Percentiles rank a stretch among this genome's conserved stretches.
Evolutionary conservation across 2,113 vertebrate genomes (phyloP).

Genomic region (Glaucomys volans): DNA sequence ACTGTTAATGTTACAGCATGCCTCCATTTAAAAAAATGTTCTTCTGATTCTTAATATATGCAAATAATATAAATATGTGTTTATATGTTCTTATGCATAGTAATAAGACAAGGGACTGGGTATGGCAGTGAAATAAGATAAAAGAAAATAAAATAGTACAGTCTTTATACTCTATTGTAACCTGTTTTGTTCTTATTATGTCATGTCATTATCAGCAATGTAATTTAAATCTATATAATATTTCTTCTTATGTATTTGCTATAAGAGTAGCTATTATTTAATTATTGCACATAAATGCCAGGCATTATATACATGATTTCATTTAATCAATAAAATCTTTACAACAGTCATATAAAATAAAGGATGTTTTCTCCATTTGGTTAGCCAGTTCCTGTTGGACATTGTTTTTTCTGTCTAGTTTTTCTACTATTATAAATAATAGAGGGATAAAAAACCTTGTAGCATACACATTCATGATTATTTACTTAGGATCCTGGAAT

Average conservation of each 20-base stretch:
- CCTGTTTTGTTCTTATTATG: constrained; percentile 17
- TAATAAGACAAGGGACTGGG: no score
- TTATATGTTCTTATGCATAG: not conserved
- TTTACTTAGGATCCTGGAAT: not conserved
- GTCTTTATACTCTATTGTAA: not conserved
- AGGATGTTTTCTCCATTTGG: not conserved
- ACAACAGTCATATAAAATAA: not conserved
- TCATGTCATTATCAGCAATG: not conserved
- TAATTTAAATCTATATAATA: not conserved
- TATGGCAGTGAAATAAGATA: no score
- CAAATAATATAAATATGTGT: not conserved
- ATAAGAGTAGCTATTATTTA: not conserved
- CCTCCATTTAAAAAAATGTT: no score
- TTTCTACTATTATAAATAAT: constrained; percentile 23
- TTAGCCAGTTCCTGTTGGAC: not conserved
- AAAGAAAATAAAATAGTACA: no score
- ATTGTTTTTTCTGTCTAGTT: not conserved
- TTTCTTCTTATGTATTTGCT: not conserved
- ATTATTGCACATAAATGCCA: not conserved
- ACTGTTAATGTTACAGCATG: not conserved
- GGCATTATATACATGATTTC: not conserved
- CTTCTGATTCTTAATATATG: not conserved
- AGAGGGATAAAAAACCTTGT: not conserved
- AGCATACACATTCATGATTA: not conserved
- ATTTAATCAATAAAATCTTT: not conserved